Conservation (phyloP, 1,140 invertebrate genomes). For the Harpegnathos saltator region DNA sequence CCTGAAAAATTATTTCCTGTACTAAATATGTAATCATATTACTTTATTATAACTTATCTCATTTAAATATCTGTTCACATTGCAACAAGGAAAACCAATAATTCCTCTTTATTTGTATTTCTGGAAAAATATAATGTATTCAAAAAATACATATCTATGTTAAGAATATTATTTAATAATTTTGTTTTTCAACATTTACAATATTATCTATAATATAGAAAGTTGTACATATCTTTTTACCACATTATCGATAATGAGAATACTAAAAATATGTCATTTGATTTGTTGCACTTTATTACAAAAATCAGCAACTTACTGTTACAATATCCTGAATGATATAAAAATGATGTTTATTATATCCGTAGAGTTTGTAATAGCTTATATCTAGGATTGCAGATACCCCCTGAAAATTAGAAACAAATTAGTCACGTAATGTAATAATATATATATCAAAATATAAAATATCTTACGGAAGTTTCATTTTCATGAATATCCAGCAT, state of each 20-base stretch:
- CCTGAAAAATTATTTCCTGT: constrained; percentile 13
- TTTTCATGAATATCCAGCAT: constrained; percentile 99
- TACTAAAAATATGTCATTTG: constrained; percentile 23
- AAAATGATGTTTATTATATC: constrained; percentile 38
- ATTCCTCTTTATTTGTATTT: constrained; percentile 9
- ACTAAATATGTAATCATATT: constrained; percentile 9
- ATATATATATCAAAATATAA: background rate
- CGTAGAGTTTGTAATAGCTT: background rate
- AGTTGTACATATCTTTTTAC: constrained; percentile 21
- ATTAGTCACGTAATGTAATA: background rate
- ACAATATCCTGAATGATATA: constrained; percentile 28
- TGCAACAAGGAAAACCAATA: constrained; percentile 7
- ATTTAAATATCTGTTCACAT: background rate
- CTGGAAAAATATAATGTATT: constrained; percentile 25
- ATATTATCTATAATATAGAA: constrained; percentile 21
- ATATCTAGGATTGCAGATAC: constrained; percentile 83
- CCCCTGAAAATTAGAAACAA: constrained; percentile 81
- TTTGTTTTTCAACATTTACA: constrained; percentile 24
- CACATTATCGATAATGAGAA: constrained; percentile 11
- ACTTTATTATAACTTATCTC: background rate
- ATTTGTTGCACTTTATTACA: constrained; percentile 40
- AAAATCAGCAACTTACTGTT: constrained; percentile 20
- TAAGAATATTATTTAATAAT: constrained; percentile 26
- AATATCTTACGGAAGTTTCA: constrained; percentile 95
- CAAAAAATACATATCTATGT: constrained; percentile 28